A percentile compares a stretch with the other conserved stretches of the same genome.
These are phyloP conservation scores for Tholera decimalis DNA, from an alignment of 2,888 invertebrate genomes.

Conservation along the genomic window DNA sequence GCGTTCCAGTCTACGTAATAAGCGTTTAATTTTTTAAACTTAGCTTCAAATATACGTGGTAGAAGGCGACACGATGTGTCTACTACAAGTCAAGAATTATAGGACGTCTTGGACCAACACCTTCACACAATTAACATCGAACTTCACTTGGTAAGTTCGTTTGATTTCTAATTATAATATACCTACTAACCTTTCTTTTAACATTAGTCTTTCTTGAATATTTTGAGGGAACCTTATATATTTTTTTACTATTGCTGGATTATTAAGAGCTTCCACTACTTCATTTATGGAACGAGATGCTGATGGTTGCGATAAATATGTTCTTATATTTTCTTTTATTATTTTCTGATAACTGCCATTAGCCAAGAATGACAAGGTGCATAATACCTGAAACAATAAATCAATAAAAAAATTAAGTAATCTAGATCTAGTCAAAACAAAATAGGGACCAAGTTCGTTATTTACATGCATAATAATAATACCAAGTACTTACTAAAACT, in stretches of 20 bases:
- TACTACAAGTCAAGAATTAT: too few relatives aligned
- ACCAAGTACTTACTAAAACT: not conserved
- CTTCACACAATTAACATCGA: too few relatives aligned
- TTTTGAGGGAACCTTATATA: constrained; percentile 14
- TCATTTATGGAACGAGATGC: constrained; percentile 18
- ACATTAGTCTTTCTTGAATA: constrained; percentile 15
- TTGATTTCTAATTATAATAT: too few relatives aligned
- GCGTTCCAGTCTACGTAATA: too few relatives aligned
- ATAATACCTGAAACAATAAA: too few relatives aligned
- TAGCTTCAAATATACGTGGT: too few relatives aligned
- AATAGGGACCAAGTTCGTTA: constrained; percentile 10
- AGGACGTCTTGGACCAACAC: too few relatives aligned
- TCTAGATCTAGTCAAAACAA: constrained; percentile 7
- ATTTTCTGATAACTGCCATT: constrained; percentile 16
- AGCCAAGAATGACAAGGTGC: constrained; percentile 1
- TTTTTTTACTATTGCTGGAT: constrained; percentile 16
- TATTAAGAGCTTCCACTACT: constrained; percentile 12
- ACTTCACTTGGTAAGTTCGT: too few relatives aligned
- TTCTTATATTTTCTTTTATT: constrained; percentile 8
- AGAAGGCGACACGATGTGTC: too few relatives aligned
- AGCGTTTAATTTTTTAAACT: too few relatives aligned
- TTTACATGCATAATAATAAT: constrained; percentile 7
- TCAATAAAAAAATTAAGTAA: not conserved
- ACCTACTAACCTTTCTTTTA: constrained; percentile 25
- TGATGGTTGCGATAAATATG: constrained; percentile 16